Conservation (phyloP, 64 coral and sea anemone genomes). For the Montipora foliosa region DNA sequence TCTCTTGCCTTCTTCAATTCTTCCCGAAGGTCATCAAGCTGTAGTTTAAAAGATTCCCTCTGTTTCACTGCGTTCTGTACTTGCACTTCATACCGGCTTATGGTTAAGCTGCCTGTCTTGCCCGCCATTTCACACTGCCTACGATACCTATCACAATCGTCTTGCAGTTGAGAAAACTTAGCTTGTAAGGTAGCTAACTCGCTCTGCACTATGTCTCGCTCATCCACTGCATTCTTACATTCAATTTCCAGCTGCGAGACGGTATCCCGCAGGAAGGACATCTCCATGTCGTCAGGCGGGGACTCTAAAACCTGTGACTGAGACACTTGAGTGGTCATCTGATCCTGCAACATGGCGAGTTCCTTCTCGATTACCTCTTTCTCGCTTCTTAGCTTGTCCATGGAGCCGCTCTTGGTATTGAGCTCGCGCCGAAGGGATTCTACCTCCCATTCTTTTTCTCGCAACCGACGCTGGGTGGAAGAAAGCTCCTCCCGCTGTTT, state of each 20-base stretch:
- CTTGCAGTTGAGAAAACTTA: conserved; percentile 53
- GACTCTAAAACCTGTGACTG: conserved; percentile 81
- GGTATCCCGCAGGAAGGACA: conserved; percentile 67
- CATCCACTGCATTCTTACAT: conserved; percentile 62
- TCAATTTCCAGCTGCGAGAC: conserved; percentile 79
- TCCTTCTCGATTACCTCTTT: conserved; percentile 83
- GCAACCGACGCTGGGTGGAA: conserved; percentile 40
- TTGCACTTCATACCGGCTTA: conserved; percentile 85
- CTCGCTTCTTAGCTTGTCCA: conserved; percentile 79
- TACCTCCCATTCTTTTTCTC: conserved; percentile 82
- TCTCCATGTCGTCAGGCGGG: conserved; percentile 76
- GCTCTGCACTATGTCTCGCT: conserved; percentile 79
- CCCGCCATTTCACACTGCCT: conserved; percentile 64
- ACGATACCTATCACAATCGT: conserved; percentile 79
- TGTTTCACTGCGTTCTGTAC: conserved; percentile 64
- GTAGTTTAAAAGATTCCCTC: conserved; percentile 68
- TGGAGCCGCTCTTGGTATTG: conserved; percentile 14
- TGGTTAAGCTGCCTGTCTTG: conserved; percentile 76
- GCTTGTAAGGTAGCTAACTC: conserved; percentile 67
- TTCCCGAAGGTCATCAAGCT: conserved; percentile 61
- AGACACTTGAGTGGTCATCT: conserved; percentile 60
- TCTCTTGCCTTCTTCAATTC: conserved; percentile 63
- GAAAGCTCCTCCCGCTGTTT: conserved; percentile 63
- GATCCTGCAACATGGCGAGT: conserved; percentile 64
- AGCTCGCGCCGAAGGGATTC: conserved; percentile 83